Percentiles rank a stretch among this genome's conserved stretches.
Evolutionary conservation across 2,888 invertebrate genomes (phyloP).

Genomic region (Sarcophaga rosellei): DNA sequence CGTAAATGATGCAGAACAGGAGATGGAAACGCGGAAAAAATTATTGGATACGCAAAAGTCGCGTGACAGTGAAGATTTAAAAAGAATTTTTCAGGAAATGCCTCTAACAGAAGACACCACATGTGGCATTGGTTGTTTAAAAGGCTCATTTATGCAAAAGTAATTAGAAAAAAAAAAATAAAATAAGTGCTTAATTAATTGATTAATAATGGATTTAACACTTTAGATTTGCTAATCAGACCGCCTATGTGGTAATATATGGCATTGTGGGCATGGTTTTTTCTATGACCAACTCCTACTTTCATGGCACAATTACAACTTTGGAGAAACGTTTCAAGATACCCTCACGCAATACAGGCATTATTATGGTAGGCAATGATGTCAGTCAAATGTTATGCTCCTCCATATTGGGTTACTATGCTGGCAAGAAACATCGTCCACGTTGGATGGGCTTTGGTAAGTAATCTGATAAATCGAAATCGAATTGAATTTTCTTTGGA

Average conservation of each 20-base stretch:
- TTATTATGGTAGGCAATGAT: slow-evolving; percentile 88
- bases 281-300: slow-evolving; percentile 87
- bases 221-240: slow-evolving; percentile 79
- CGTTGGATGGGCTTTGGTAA: slow-evolving; percentile 85
- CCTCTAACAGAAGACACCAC: slow-evolving; percentile 83
- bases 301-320: slow-evolving; percentile 87
- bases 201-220: slow-evolving; percentile 2
- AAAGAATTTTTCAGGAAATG: slow-evolving; percentile 81
- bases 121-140: slow-evolving; percentile 85
- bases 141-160: slow-evolving; percentile 83
- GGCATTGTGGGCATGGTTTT: slow-evolving; percentile 86
- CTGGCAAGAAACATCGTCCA: slow-evolving; percentile 87
- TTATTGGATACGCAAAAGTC: slow-evolving; percentile 57
- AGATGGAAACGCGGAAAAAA: slow-evolving; percentile 50
- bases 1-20: slow-evolving; percentile 23
- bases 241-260: slow-evolving; percentile 83
- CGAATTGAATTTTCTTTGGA: not conserved
- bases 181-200: slow-evolving; percentile 68
- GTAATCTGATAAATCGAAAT: not conserved
- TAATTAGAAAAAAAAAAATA: slow-evolving; percentile 68
- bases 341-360: slow-evolving; percentile 86
- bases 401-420: slow-evolving; percentile 86
- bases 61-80: slow-evolving; percentile 70
- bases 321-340: slow-evolving; percentile 88
- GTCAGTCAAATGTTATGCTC: slow-evolving; percentile 86